Evolutionary conservation across 2,888 invertebrate genomes (phyloP).

Genomic region (Drosophila lacicola): DNA sequence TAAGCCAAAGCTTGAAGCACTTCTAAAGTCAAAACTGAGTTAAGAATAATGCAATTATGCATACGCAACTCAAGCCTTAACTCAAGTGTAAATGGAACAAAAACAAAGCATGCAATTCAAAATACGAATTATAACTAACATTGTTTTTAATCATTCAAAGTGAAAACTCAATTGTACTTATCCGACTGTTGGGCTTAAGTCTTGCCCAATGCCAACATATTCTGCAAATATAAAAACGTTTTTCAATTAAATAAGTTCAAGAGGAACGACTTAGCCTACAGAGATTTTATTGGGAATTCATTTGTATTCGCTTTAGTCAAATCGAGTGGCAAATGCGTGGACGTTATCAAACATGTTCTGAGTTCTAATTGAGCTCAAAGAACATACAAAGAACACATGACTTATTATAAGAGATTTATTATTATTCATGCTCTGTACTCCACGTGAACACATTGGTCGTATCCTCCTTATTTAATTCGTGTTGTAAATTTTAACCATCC

Average conservation of each 20-base stretch:
- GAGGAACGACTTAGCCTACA: background rate
- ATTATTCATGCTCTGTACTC: too few species aligned
- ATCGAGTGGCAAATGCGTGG: too few species aligned
- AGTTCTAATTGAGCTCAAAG: too few species aligned
- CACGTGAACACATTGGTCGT: too few species aligned
- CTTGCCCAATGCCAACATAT: background rate
- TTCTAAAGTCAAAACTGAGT: background rate
- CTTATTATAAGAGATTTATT: too few species aligned
- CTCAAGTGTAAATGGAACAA: slow-evolving; percentile 13
- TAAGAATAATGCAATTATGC: background rate
- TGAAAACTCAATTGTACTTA: background rate
- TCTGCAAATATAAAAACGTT: slow-evolving; percentile 4
- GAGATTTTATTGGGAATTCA: too few species aligned
- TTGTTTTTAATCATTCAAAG: slow-evolving; percentile 4
- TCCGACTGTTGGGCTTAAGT: background rate
- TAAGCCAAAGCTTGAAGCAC: background rate
- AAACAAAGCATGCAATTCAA: slow-evolving; percentile 6
- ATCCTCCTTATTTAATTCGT: too few species aligned
- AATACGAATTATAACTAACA: background rate
- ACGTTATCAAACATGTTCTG: too few species aligned
- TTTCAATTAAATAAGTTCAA: background rate
- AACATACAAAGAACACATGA: too few species aligned
- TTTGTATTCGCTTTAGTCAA: slow-evolving; percentile 4
- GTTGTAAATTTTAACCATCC: too few species aligned
- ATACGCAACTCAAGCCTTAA: background rate